A percentile compares a stretch with the other conserved stretches of the same genome.
Evolutionary conservation across 2,113 vertebrate genomes (phyloP).

Genomic region (Hassar affinis): DNA sequence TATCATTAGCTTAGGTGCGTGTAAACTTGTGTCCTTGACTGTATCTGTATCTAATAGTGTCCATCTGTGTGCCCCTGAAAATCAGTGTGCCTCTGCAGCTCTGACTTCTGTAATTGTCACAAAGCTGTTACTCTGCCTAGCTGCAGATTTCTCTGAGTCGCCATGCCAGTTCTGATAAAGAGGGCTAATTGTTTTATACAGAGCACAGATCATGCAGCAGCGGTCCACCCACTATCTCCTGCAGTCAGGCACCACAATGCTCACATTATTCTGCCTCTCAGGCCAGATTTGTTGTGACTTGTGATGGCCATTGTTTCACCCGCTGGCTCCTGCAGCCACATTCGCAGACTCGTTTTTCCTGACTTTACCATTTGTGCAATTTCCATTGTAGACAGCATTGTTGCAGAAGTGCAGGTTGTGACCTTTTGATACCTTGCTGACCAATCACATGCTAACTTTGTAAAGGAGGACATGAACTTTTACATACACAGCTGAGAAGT

Average conservation of each 20-base stretch:
- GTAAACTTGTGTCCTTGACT: neutral
- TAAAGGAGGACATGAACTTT: neutral
- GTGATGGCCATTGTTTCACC: slow-evolving; percentile 69
- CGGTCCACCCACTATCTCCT: slow-evolving; percentile 60
- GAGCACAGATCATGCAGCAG: slow-evolving; percentile 66
- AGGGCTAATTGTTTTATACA: slow-evolving; percentile 62
- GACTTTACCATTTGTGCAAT: slow-evolving; percentile 65
- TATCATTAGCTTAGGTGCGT: neutral
- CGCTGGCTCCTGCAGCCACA: slow-evolving; percentile 56
- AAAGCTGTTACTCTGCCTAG: slow-evolving; percentile 14
- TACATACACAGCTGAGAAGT: too few relatives aligned
- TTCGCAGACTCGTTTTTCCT: slow-evolving; percentile 62
- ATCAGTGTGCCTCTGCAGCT: neutral
- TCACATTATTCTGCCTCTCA: slow-evolving; percentile 65
- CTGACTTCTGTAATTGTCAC: neutral
- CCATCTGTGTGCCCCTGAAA: neutral
- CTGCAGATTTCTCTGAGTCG: slow-evolving; percentile 8
- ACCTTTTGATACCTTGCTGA: slow-evolving; percentile 41
- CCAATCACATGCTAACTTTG: slow-evolving; percentile 27
- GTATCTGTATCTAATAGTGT: neutral
- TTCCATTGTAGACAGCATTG: slow-evolving; percentile 48
- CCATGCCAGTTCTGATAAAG: slow-evolving; percentile 38
- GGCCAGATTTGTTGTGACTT: slow-evolving; percentile 62
- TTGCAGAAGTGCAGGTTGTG: slow-evolving; percentile 53
- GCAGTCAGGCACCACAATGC: slow-evolving; percentile 66